Percentiles rank a stretch among this genome's conserved stretches.
Conservation (phyloP, 2,888 invertebrate genomes). For the Chrysolina haemoptera region DNA sequence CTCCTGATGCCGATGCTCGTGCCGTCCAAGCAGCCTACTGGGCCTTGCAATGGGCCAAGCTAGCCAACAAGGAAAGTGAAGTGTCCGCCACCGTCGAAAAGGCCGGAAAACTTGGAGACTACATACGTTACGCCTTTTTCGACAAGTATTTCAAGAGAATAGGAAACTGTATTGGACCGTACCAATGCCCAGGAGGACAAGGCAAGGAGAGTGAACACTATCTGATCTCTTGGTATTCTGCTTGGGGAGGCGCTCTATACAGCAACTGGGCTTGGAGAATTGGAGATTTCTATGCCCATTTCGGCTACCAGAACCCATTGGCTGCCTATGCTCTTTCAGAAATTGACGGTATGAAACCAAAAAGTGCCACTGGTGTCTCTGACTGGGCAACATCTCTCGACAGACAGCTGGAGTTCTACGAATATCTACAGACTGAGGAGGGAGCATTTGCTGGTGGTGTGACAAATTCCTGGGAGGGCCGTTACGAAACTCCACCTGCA, state of each 20-base stretch:
- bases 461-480: slow-evolving; percentile 56
- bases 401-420: slow-evolving; percentile 56
- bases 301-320: slow-evolving; percentile 57
- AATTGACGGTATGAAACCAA: slow-evolving; percentile 51
- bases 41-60: slow-evolving; percentile 52
- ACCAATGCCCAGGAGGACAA: slow-evolving; percentile 47
- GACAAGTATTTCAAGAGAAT: slow-evolving; percentile 58
- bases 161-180: slow-evolving; percentile 53
- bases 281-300: slow-evolving; percentile 55
- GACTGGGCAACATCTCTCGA: slow-evolving; percentile 54
- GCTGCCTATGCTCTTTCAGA: slow-evolving; percentile 52
- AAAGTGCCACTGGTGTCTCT: slow-evolving; percentile 50
- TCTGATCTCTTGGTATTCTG: slow-evolving; percentile 54
- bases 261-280: slow-evolving; percentile 57
- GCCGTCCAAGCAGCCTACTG: slow-evolving; percentile 55
- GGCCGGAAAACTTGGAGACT: slow-evolving; percentile 55
- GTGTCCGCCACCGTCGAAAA: slow-evolving; percentile 46
- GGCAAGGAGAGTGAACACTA: slow-evolving; percentile 56
- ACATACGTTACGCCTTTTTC: slow-evolving; percentile 53
- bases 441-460: slow-evolving; percentile 57
- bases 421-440: slow-evolving; percentile 51
- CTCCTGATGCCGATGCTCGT: slow-evolving; percentile 56
- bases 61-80: slow-evolving; percentile 36
- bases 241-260: slow-evolving; percentile 55
- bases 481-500: slow-evolving; percentile 52